These are phyloP conservation scores for Plagodis pulveraria DNA, from an alignment of 2,888 invertebrate species.

Conservation along the genomic window DNA sequence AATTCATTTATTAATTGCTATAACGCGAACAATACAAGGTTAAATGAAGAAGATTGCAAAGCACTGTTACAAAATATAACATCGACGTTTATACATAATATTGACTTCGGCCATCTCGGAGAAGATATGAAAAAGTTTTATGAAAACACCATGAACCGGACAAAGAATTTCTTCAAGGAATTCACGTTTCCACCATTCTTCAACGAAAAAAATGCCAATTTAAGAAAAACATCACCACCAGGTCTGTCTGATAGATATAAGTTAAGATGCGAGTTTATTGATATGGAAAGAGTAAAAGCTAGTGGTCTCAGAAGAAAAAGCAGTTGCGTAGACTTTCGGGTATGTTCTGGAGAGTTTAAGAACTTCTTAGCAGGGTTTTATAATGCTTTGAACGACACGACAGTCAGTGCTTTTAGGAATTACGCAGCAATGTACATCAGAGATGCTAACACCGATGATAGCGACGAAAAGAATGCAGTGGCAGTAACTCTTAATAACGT, in stretches of 20 bases:
- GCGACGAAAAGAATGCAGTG: slow-evolving; percentile 45
- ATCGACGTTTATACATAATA: too few species aligned
- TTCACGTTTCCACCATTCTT: too few species aligned
- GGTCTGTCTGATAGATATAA: slow-evolving; percentile 46
- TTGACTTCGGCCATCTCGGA: too few species aligned
- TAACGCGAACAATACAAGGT: neutral
- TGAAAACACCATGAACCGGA: neutral
- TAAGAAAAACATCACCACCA: slow-evolving; percentile 26
- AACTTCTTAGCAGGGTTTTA: slow-evolving; percentile 56
- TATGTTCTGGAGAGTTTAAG: slow-evolving; percentile 62
- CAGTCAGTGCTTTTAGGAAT: slow-evolving; percentile 53
- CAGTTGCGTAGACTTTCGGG: slow-evolving; percentile 47
- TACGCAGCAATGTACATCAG: slow-evolving; percentile 65
- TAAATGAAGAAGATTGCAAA: neutral
- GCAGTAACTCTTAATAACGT: slow-evolving; percentile 43
- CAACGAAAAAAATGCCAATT: neutral
- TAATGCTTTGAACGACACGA: slow-evolving; percentile 54
- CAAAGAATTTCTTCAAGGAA: too few species aligned
- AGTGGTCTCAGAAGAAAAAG: slow-evolving; percentile 5
- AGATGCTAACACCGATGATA: slow-evolving; percentile 51
- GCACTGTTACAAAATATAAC: neutral
- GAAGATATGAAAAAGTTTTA: too few species aligned
- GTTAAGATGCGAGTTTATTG: slow-evolving; percentile 50
- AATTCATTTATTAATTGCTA: neutral
- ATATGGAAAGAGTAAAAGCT: slow-evolving; percentile 20